phyloP scores from a whole-genome alignment of 2,888 invertebrate genomes.

The Geotrupes spiniger region DNA sequence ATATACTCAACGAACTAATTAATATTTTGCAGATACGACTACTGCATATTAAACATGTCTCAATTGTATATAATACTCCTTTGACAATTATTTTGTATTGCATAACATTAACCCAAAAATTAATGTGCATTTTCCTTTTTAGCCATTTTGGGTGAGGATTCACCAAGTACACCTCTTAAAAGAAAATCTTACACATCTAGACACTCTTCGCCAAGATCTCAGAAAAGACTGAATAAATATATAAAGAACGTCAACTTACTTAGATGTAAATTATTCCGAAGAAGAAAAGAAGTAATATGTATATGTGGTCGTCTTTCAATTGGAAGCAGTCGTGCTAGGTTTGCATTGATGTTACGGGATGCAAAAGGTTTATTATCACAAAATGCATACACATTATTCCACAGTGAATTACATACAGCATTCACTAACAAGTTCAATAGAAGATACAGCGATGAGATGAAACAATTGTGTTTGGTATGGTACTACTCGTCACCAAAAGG shows the following conservation, averaged over 20 bases:
- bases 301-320: neutral
- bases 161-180: neutral
- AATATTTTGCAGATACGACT: too few relatives aligned
- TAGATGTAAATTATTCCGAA: neutral
- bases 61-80: too few relatives aligned
- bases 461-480: conserved; percentile 13
- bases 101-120: too few relatives aligned
- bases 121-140: too few relatives aligned
- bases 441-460: conserved; percentile 14
- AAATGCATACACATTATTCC: neutral
- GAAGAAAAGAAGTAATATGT: neutral
- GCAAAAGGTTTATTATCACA: neutral
- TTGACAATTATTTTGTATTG: too few relatives aligned
- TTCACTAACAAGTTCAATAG: conserved; percentile 9
- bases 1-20: too few relatives aligned
- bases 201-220: neutral
- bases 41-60: too few relatives aligned
- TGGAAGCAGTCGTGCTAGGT: neutral
- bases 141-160: neutral
- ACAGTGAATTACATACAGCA: conserved; percentile 1
- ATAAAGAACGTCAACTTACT: neutral
- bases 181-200: neutral
- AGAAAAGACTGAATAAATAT: neutral
- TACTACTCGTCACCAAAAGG: conserved; percentile 17
- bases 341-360: neutral